A percentile compares a stretch with the other conserved stretches of the same genome.
phyloP scores from a whole-genome alignment of 2,797 vertebrate genomes.

The Dermochelys coriacea region DNA sequence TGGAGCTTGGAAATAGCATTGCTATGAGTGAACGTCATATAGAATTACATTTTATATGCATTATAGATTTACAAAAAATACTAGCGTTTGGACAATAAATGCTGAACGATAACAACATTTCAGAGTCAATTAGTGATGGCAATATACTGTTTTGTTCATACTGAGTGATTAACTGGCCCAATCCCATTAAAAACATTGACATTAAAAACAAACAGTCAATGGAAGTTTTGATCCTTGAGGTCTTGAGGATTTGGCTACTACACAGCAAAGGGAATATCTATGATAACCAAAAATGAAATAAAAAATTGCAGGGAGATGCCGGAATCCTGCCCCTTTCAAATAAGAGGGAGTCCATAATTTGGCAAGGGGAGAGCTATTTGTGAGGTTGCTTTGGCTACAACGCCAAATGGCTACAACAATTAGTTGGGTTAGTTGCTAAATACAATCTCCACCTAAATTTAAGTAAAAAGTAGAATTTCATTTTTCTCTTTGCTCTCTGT shows the following conservation, averaged over 20 bases:
- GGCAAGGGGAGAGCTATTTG: not conserved
- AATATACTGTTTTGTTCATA: not conserved
- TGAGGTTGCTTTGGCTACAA: not conserved
- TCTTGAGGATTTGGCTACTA: not conserved
- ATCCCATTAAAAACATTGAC: not conserved
- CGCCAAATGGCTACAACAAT: not conserved
- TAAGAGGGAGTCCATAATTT: not conserved
- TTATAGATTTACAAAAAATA: not conserved
- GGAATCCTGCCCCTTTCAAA: not conserved
- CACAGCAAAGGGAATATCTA: not conserved
- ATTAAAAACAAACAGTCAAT: not conserved
- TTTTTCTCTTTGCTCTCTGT: not conserved
- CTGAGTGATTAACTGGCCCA: not conserved
- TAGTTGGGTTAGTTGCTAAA: not conserved
- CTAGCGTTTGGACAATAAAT: not conserved
- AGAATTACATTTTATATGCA: not conserved
- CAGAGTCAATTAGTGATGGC: not conserved
- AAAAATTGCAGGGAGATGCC: not conserved
- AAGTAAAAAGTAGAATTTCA: conserved; percentile 7
- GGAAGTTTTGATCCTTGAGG: not conserved
- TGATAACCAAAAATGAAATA: not conserved
- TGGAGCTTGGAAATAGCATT: not conserved
- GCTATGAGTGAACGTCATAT: not conserved
- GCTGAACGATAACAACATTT: not conserved
- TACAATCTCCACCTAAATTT: not conserved